phyloP scores from a whole-genome alignment of 2,113 vertebrate genomes.

The Electrona antarctica region DNA sequence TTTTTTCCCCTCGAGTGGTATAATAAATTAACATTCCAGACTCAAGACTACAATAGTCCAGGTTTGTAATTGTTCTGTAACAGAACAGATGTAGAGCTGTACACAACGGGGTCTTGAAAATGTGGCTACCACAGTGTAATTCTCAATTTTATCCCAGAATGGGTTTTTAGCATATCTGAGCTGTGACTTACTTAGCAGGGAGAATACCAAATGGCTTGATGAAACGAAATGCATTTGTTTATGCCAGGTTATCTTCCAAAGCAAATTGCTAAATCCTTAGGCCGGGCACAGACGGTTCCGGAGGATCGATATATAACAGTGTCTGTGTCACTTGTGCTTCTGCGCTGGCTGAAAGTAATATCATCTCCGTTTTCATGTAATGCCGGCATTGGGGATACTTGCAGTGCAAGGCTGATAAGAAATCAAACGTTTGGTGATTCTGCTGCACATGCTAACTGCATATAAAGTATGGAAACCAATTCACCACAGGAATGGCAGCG shows the following conservation, averaged over 20 bases:
- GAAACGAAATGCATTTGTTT: constrained; percentile 45
- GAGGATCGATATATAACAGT: constrained; percentile 20
- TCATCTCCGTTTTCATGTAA: constrained; percentile 37
- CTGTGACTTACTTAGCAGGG: constrained; percentile 18
- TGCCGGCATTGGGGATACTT: constrained; percentile 25
- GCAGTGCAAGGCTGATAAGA: constrained; percentile 25
- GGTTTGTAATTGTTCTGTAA: constrained; percentile 11
- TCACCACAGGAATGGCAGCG: constrained; percentile 21
- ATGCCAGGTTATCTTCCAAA: constrained; percentile 47
- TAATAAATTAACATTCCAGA: constrained; percentile 21
- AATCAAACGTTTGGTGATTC: constrained; percentile 41
- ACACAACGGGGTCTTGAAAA: constrained; percentile 21
- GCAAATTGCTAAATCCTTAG: constrained; percentile 56
- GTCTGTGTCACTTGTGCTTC: constrained; percentile 25
- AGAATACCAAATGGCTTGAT: constrained; percentile 50
- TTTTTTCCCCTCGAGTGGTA: constrained; percentile 3
- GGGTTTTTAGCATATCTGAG: constrained; percentile 21
- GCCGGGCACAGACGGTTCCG: constrained; percentile 28
- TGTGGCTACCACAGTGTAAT: constrained; percentile 27
- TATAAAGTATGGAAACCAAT: constrained; percentile 23
- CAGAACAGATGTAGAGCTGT: constrained; percentile 12
- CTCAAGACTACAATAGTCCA: no score
- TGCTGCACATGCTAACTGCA: constrained; percentile 17
- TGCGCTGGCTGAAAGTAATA: constrained; percentile 28
- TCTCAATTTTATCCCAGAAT: constrained; percentile 30